These are phyloP conservation scores for Bombycilla garrulus DNA, from an alignment of 2,113 vertebrate genomes.

Conservation along the genomic window DNA sequence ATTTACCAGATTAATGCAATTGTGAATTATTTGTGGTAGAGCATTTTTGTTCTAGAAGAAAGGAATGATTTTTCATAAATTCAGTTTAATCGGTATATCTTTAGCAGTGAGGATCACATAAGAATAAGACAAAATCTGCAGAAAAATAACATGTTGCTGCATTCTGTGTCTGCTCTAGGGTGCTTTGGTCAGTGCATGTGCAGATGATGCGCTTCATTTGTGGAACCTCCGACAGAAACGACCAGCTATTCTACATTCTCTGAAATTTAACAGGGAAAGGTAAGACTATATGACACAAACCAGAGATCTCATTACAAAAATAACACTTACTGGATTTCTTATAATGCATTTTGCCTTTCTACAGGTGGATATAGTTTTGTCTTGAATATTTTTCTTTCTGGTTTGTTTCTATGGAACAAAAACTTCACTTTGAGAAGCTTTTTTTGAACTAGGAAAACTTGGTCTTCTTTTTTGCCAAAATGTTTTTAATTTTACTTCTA, in stretches of 20 bases:
- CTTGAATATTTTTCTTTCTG: background rate
- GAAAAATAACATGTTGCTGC: background rate
- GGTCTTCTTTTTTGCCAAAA: background rate
- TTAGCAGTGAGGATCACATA: background rate
- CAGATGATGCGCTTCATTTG: conserved; percentile 94
- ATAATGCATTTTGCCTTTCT: background rate
- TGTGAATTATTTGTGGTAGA: background rate
- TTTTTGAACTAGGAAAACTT: background rate
- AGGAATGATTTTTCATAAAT: background rate
- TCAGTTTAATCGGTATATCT: background rate
- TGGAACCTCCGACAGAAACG: conserved; percentile 97
- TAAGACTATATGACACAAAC: conserved; percentile 64
- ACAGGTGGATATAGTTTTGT: background rate
- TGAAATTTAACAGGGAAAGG: conserved; percentile 98
- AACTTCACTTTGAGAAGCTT: background rate
- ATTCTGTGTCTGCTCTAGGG: conserved; percentile 77
- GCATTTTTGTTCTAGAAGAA: background rate
- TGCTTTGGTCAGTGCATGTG: conserved; percentile 92
- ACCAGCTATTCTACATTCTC: conserved; percentile 93
- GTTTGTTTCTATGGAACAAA: background rate
- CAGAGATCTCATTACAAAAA: background rate
- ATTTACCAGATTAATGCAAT: background rate
- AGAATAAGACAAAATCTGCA: background rate
- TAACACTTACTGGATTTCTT: background rate
- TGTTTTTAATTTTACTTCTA: background rate